phyloP scores from a whole-genome alignment of 2,888 invertebrate species.

The Magallana nippona region DNA sequence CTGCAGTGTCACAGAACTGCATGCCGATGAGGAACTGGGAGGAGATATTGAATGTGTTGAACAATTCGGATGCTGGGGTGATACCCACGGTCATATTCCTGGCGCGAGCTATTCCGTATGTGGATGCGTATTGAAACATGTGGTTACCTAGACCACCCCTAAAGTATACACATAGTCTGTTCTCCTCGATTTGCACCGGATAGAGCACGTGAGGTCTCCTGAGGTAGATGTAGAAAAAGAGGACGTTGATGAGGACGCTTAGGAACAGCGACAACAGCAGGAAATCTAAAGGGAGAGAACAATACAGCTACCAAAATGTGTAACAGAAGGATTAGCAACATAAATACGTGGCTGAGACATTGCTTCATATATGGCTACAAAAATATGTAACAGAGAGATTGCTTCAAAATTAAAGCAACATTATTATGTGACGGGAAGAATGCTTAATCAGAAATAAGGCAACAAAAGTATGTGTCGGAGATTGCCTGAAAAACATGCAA shows the following conservation, averaged over 20 bases:
- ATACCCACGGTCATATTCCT: slow-evolving; percentile 53
- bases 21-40: slow-evolving; percentile 12
- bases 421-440: too few species aligned
- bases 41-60: slow-evolving; percentile 51
- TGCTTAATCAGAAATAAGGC: too few species aligned
- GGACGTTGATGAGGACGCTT: slow-evolving; percentile 19
- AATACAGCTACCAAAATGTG: neutral
- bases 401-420: too few species aligned
- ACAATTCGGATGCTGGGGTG: slow-evolving; percentile 42
- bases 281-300: slow-evolving; percentile 12
- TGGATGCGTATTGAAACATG: slow-evolving; percentile 64
- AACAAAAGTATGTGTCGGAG: too few species aligned
- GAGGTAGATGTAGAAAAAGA: slow-evolving; percentile 29
- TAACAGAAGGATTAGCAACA: neutral
- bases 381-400: too few species aligned
- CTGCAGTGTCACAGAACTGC: slow-evolving; percentile 49
- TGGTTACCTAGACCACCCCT: slow-evolving; percentile 62
- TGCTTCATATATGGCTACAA: too few species aligned
- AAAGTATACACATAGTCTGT: slow-evolving; percentile 46
- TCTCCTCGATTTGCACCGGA: neutral
- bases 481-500: too few species aligned
- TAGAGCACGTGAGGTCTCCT: neutral
- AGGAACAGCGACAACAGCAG: slow-evolving; percentile 7
- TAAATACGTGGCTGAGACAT: too few species aligned
- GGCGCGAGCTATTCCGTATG: slow-evolving; percentile 56